Base-by-base conservation (phyloP, 23 tunicate species). In the Phallusia fumigata region DNA sequence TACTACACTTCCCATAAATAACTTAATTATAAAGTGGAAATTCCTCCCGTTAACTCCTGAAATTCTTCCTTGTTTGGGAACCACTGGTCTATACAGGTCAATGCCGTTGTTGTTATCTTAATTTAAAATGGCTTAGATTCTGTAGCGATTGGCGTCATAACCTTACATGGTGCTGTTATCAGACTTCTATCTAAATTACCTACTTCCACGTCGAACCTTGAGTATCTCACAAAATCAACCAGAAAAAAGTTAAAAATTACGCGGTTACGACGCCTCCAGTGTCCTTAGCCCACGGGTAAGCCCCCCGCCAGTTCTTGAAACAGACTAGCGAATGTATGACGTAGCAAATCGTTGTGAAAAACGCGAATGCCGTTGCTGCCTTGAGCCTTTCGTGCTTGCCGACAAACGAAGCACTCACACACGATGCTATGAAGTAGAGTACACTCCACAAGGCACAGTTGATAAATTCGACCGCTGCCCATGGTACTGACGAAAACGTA, bases 391-490 rank as follows among this genome's bases (percentile, higher is more conserved):
- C 79, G 76, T 73, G 21, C 2, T 64, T 53, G 11, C 65, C 33
- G 11, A 22, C 19, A 30, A 45, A 58, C 16, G 83, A 18, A 22
- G 85, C 81, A 21, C 35, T 75, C 30, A 87, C 85, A 34, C 75
- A 53, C 13, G 90, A 81, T 18, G 86, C 90, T 30, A 87, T 34
- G 52, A 87, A 81, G 80, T 87, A 87, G 40, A 87, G 3, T 32
- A 87, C 30, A 0, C 81, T 16, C 81, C 90, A 87, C 36, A 82
- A 87, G 1, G 76, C 77, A 52, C 82, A 73, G 81, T 44, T 82
- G 19, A 44, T 44, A 51, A 87, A 80, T 36, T 87, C 90, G 18
- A 82, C 75, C 32, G 81, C 52, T 19, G 44, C 53, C 90, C 90
- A 87, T n/a, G 90, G 90, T 40, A 72, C 52, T 22, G 87, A 74